Base-by-base conservation (phyloP, 2,113 vertebrate genomes). In the Pterocles gutturalis region DNA sequence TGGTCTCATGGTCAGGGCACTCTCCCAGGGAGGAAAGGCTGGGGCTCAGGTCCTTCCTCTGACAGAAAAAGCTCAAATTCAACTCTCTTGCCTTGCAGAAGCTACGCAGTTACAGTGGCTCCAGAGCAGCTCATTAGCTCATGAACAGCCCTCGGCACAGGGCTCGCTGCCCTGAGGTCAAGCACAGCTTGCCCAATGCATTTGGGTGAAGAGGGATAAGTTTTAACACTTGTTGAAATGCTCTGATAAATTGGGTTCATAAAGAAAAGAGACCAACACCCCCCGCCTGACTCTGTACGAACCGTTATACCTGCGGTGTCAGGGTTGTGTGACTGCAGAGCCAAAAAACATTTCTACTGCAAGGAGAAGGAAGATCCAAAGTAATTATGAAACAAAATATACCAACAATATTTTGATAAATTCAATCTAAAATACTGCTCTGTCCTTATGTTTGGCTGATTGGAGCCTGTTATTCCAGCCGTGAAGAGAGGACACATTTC, bases 351-450 rank as follows among this genome's bases (percentile, higher is more conserved):
- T 94, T 93, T 93, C 58, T 76, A 31, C 22, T 61, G 75, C 28
- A 89, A 91, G 78, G 75, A 92, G 61, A 81, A 87, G 48, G 90
- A 93, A 87, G 89, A 93, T 91, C 87, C 65, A 91, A 93, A 94
- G 73, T 76, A 92, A 96, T 94, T 93, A 90, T 83, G 91, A 95
- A 95, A 96, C n/a, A 43, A 85, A 95, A 95, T 93, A 91, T 69
- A 90, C 8, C 48, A 72, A 90, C 72, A 97, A 96, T 97, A 94
- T 94, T 94, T 97, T 58, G 57, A 65, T 66, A 95, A 85, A 58
- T 77, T 95, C 46, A 84, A 24, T n/a, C n/a, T 89, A 76, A 96
- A 94, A 87, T 83, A 41, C 45, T 69, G 53, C 46, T 81, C 64
- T 78, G 67, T 71, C 76, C 72, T 84, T 77, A 53, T 1, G 3